Evolutionary conservation across 2,113 vertebrate species (phyloP), one percentile per base, ranked within the genome.

Genomic region (Ctenodactylus gundi): DNA sequence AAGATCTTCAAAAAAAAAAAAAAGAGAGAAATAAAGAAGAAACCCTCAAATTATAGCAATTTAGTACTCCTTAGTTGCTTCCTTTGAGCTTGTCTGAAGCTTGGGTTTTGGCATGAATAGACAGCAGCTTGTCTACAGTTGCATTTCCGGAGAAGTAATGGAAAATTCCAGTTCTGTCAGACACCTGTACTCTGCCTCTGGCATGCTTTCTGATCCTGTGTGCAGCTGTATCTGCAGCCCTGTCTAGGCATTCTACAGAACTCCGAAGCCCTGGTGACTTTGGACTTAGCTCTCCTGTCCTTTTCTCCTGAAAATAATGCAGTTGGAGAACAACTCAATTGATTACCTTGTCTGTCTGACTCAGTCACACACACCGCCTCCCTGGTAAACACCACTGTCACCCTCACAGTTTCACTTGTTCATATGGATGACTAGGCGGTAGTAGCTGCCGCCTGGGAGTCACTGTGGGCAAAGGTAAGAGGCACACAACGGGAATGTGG

Each of bases 161-260:
- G 94, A 95, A 96, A 95, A 89, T 91, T 94, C 83, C 84, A 90
- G 83, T 89, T 65, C 36, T 92, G 29, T 62, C 31, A 60, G 78
- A 81, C 34, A 93, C 76, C 89, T 90, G 91, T 15, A 31, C 31
- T 21, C 41, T 39, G 34, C 27, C 81, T 60, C 81, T 55, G 65
- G 53, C 60, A 72, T 6, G 55, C 23, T 39, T 81, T 88, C 68
- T 57, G 41, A 11, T 29, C 64, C 60, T 58, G 39, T 49, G 70
- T 80, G n/a, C 13, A 7, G 80, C 25, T 60, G n/a, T 60, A 29
- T 55, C 29, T 75, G 49, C 8, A 88, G 25, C 7, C 44, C 41
- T 70, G 76, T 87, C n/a, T 53, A 49, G 29, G 10, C 64, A 78
- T 60, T 72, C 34, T 87, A 49, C 0, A 53, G 34, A 85, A 46